phyloP scores from a whole-genome alignment of 2,797 vertebrate species.

The Neosilurus hyrtlii region DNA sequence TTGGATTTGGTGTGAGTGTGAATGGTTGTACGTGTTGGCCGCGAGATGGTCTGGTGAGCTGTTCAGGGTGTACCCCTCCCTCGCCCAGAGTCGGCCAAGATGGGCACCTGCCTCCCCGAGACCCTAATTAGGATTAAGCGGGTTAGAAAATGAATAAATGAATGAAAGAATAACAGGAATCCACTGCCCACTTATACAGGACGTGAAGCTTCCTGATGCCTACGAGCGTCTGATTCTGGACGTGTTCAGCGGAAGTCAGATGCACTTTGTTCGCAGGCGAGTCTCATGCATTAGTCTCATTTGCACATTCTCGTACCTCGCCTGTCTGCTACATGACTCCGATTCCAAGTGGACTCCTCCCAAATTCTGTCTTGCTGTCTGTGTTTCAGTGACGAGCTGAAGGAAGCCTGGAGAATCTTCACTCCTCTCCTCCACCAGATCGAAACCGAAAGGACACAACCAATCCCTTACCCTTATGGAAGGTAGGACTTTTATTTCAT shows the following conservation, averaged over 20 bases:
- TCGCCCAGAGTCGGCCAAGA: no score
- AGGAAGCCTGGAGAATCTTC: conserved; percentile 92
- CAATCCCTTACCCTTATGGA: conserved; percentile 82
- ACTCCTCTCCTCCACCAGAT: conserved; percentile 86
- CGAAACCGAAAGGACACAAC: conserved; percentile 76
- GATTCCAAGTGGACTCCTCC: not conserved
- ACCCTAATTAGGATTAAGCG: no score
- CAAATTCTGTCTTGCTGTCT: not conserved
- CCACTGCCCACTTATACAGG: conserved; percentile 63
- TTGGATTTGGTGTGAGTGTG: no score
- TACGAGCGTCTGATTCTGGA: conserved; percentile 91
- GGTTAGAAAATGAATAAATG: no score
- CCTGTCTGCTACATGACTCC: not conserved
- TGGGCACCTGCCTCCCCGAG: no score
- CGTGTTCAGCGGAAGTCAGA: conserved; percentile 92
- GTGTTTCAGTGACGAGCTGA: conserved; percentile 79
- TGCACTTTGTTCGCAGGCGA: conserved; percentile 93
- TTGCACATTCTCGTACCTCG: not conserved
- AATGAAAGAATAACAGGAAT: not conserved
- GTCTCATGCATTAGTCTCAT: conserved; percentile 31
- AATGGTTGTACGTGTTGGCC: no score
- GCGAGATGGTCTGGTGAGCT: no score
- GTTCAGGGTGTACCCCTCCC: no score
- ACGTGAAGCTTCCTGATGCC: conserved; percentile 89
- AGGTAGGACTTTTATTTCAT: conserved; percentile 70